Evolutionary conservation across 2,888 invertebrate genomes (phyloP).

Genomic region (Beris chalybata): DNA sequence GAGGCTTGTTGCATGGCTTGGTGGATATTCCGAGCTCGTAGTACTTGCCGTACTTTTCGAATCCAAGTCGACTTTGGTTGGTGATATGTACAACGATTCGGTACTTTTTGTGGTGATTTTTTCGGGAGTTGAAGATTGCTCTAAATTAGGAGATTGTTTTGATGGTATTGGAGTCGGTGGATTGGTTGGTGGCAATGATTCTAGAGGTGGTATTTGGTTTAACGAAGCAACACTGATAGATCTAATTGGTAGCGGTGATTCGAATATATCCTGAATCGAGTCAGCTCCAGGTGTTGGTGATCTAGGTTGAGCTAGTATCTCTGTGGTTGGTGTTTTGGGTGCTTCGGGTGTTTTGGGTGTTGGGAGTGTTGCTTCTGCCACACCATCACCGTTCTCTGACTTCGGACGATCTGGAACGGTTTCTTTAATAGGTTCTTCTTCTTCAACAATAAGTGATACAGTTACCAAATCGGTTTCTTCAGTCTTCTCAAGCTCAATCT

Average conservation of each 20-base stretch:
- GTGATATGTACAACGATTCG: constrained; percentile 49
- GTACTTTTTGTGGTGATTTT: constrained; percentile 43
- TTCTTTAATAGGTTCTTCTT: constrained; percentile 15
- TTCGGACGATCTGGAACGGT: neutral
- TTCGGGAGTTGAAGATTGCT: neutral
- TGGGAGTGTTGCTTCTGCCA: neutral
- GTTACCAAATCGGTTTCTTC: neutral
- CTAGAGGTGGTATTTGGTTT: constrained; percentile 6
- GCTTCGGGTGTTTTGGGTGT: neutral
- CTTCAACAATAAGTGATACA: neutral
- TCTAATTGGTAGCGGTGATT: constrained; percentile 23
- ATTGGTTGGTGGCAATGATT: constrained; percentile 32
- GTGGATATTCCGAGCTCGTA: constrained; percentile 47
- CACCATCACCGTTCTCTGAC: neutral
- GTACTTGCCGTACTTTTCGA: constrained; percentile 44
- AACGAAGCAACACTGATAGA: constrained; percentile 13
- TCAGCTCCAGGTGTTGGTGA: constrained; percentile 18
- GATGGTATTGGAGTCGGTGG: constrained; percentile 44
- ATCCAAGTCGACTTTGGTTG: constrained; percentile 43
- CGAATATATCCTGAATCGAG: constrained; percentile 19
- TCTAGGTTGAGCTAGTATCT: neutral
- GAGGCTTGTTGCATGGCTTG: constrained; percentile 40
- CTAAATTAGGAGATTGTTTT: neutral
- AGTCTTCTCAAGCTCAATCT: constrained; percentile 9
- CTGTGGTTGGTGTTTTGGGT: neutral